Evolutionary conservation across 1,140 invertebrate genomes (phyloP).

Genomic region (Pogonomyrmex californicus): DNA sequence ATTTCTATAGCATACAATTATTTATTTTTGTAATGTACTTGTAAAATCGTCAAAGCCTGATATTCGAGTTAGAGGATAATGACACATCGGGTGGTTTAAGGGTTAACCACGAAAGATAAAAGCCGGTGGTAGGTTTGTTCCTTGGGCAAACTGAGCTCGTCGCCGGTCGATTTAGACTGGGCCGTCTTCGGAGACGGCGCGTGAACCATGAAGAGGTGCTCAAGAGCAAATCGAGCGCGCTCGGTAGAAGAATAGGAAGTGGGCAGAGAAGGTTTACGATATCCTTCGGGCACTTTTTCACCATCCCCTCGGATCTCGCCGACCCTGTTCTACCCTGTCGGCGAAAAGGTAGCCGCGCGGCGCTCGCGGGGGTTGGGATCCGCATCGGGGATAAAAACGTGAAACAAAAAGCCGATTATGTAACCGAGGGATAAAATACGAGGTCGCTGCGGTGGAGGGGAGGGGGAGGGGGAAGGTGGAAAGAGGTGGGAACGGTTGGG

Average conservation of each 20-base stretch:
- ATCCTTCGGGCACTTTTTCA: conserved; percentile 70
- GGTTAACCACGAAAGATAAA: conserved; percentile 53
- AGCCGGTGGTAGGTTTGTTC: not conserved
- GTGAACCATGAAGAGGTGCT: conserved; percentile 68
- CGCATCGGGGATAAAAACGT: conserved; percentile 83
- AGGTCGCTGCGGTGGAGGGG: conserved; percentile 63
- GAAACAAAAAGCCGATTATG: conserved; percentile 87
- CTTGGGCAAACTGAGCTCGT: conserved; percentile 19
- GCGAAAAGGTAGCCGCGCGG: conserved; percentile 35
- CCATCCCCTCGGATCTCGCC: conserved; percentile 19
- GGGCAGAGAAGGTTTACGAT: conserved; percentile 67
- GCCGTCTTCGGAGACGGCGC: conserved; percentile 50
- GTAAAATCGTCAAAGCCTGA: not conserved
- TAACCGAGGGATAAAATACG: conserved; percentile 85
- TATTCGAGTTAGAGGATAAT: conserved; percentile 3
- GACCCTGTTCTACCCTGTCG: conserved; percentile 6
- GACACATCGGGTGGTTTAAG: conserved; percentile 29
- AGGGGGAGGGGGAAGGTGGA: conserved; percentile 57
- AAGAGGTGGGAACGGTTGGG: conserved; percentile 64
- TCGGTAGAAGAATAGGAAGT: not conserved
- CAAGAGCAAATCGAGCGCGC: conserved; percentile 76
- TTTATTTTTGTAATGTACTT: not conserved
- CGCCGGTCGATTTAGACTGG: conserved; percentile 70
- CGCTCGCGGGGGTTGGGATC: conserved; percentile 17
- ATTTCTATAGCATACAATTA: not conserved